Conservation (phyloP, 2,797 vertebrate genomes). For the Mormyrops boulengeri region DNA sequence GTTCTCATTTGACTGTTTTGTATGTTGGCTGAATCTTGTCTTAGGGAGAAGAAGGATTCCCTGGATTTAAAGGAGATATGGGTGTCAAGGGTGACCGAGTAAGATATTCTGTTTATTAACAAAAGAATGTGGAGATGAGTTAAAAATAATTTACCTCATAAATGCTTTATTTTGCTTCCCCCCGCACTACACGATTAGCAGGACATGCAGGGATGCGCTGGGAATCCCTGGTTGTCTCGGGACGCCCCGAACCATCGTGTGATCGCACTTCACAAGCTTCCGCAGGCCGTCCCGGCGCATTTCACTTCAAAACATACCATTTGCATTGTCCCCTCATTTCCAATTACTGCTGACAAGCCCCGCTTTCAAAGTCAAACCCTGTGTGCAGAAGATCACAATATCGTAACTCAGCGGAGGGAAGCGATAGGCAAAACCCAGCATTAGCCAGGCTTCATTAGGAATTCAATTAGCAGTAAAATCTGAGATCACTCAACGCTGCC, state of each 20-base stretch:
- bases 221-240: not conserved
- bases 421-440: not conserved
- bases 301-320: not conserved
- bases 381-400: not conserved
- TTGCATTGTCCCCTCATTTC: not conserved
- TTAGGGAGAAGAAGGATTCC: constrained; percentile 94
- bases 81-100: constrained; percentile 85
- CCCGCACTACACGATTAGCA: not conserved
- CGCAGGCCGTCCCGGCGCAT: not conserved
- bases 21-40: not conserved
- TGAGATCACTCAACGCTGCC: not conserved
- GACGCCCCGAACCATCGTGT: not conserved
- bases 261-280: not conserved
- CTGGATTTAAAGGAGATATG: constrained; percentile 91
- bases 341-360: constrained; percentile 13
- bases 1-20: not conserved
- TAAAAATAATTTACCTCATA: not conserved
- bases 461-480: constrained; percentile 18
- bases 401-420: not conserved
- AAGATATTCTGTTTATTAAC: constrained; percentile 33
- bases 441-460: not conserved
- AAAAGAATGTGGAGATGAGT: not conserved
- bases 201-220: not conserved
- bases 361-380: not conserved
- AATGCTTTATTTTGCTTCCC: not conserved